Base-by-base conservation (phyloP, 2,888 invertebrate species). In the Synanthedon tipuliformis region DNA sequence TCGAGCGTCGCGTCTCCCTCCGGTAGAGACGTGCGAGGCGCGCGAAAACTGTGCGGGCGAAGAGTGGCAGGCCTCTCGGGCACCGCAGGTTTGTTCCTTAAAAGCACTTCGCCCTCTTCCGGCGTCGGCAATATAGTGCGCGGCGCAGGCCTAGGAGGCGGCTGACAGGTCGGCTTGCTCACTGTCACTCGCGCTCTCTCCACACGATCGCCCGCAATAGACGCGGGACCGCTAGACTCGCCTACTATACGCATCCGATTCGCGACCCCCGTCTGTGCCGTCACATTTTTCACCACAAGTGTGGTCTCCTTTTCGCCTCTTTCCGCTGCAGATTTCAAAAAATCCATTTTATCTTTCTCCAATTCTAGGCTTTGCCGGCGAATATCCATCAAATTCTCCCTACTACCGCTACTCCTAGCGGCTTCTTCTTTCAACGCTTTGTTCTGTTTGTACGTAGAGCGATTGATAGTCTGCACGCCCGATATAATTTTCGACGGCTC, bases 61-160 rank as follows among this genome's bases (percentile, higher is more conserved):
- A 93, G 81, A 50, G 91, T 90, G 48, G 92, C 91, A 51, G 95
- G 95, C 54, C 95, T 89, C 74, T 94, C 94, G 51, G 95, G 95
- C 60, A 95, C 90, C 52, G 92, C 93, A 5, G 95, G 95, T 77
- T 95, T 95, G 70, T 89, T 84, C 27, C 92, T 87, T 59, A 91
- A 71, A 67, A 88, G 88, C 50, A 91, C 89, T 50, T 75, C 78
- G 40, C 65, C 76, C 27, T 76, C 76, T 23, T 71, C 72, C 13
- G 69, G 73, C 58, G 66, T 56, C 15, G 81, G 80, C 55, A 79
- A 57, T 50, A 81, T 63, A 16, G 86, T 84, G 51, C 88, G 73
- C 53, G 89, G 88, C 55, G 88, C 81, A 4, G 88, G 88, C n/a
- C 84, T 71, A 40, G 75, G 74, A 61, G 74, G 74, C 15, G 92